Evolutionary conservation across 2,797 vertebrate species (phyloP), one percentile per base, ranked within the genome.

Genomic region (Chromobotia macracanthus): DNA sequence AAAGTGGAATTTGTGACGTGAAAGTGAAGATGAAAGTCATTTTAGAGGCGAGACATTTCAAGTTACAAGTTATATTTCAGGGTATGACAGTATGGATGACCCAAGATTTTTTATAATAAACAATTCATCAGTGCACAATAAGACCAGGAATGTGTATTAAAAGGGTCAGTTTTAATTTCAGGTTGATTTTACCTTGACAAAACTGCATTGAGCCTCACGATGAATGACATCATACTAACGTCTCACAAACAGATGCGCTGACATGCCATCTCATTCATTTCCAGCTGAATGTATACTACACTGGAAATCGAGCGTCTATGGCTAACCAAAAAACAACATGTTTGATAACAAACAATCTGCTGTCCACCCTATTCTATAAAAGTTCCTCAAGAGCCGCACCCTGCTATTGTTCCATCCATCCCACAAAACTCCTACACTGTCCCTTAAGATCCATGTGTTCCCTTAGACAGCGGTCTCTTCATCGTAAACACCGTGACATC

Each of bases 401-500:
- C 90, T 84, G 82, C 75, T 69, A 90, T 89, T 91, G 88, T 91
- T 89, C 83, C 83, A n/a, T 84, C 7, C 35, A 41, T 67, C 63
- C 23, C 48, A 79, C 38, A 3, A 12, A 79, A 60, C 74, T 73
- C 69, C 61, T 16, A 72, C 56, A 56, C 61, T 56, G 56, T 77
- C 51, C 73, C 48, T 38, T 31, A 75, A 82, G 71, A 51, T 72
- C 80, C 85, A 89, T 85, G 18, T 76, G 75, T 77, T 89, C 86
- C 75, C 79, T 89, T 69, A n/a, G 74, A 86, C 83, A 87, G 83
- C 89, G 84, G 86, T 81, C 68, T 72, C 67, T 75, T 76, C 82
- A 75, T 80, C 89, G 89, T 89, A 91, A 92, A 90, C 85, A 87
- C 63, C 80, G 84, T 91, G 91, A 92, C 87, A 90, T 92, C 87